Evolutionary conservation across 2,888 invertebrate genomes (phyloP), one percentile per base, ranked within the genome.

Genomic region (Philereme transversata): DNA sequence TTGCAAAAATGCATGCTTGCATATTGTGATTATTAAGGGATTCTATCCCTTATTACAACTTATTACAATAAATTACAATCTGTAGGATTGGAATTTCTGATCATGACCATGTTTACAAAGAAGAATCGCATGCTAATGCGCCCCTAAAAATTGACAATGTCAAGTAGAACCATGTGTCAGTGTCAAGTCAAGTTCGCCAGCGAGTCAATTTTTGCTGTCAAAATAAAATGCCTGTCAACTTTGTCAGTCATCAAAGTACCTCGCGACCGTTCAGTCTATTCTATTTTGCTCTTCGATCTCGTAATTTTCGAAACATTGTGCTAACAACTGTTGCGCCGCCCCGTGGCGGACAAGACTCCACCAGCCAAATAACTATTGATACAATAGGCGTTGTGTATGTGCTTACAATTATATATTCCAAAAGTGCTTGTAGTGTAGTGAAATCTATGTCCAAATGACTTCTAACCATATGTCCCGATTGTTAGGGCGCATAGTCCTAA

Each of bases 391-490:
- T 63, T 72, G 65, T 78, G 76, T 72, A 71, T 70, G 56, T 67
- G 65, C 68, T 71, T 68, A 46, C 34, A 10, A 40, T 36, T 55
- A 40, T 48, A 5, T 47, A 38, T 47, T 55, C 10, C 11, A 51
- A 49, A 50, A 51, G 48, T 58, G 57, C 9, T 33, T 47, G 6
- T 70, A 82, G 84, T 86, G 81, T 84, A 86, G 81, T 88, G 86
- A 86, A 74, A 84, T 81, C 84, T 85, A 84, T 86, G 85, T 84
- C 84, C 84, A 88, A 86, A 84, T 88, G 86, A 89, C 79, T 89
- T 82, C 74, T 81, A 79, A 83, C 89, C 89, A 91, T 91, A 91
- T 91, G 91, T 86, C 90, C 82, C 79, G 73, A 77, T 73, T 76
- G 76, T 76, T 80, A 79, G 74, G 76, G 77, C 74, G 79, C 75